Percentiles rank a stretch among this genome's conserved stretches.
Conservation (phyloP, 2,797 vertebrate genomes). For the Bovichtus variegatus region DNA sequence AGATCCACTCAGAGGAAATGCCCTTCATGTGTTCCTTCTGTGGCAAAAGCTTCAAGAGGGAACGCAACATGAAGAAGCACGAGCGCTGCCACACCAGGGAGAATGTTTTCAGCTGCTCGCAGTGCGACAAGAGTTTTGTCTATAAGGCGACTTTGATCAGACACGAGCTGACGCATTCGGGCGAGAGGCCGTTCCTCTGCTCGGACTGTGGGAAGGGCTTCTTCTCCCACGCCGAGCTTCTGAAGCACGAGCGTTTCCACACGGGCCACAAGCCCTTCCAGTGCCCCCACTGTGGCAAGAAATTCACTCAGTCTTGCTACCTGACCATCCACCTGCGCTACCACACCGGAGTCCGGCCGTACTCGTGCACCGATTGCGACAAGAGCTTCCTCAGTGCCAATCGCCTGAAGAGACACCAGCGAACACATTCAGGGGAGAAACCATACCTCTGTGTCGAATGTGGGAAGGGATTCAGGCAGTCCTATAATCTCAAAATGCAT, state of each 20-base stretch:
- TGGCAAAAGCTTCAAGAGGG: constrained; percentile 82
- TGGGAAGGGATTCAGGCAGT: constrained; percentile 80
- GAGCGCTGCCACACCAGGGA: constrained; percentile 81
- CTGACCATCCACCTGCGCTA: constrained; percentile 83
- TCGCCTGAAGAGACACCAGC: constrained; percentile 82
- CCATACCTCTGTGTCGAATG: constrained; percentile 77
- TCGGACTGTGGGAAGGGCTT: constrained; percentile 84
- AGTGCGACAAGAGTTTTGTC: constrained; percentile 82
- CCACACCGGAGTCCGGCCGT: constrained; percentile 82
- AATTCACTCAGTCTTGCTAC: constrained; percentile 85
- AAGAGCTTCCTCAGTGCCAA: constrained; percentile 85
- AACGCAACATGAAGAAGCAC: constrained; percentile 81
- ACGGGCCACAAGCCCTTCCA: constrained; percentile 84
- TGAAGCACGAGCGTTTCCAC: constrained; percentile 85
- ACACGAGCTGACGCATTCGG: constrained; percentile 83
- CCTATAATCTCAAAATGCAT: constrained; percentile 83
- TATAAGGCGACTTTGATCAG: constrained; percentile 81
- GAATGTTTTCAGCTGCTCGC: constrained; percentile 78
- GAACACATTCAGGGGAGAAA: constrained; percentile 81
- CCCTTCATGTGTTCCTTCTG: constrained; percentile 83
- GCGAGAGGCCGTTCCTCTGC: constrained; percentile 84
- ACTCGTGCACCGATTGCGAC: constrained; percentile 78
- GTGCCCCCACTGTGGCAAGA: constrained; percentile 81
- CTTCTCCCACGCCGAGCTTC: constrained; percentile 80
- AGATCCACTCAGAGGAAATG: constrained; percentile 82